phyloP scores from a whole-genome alignment of 2,113 vertebrate species.

The Girardinichthys multiradiatus region DNA sequence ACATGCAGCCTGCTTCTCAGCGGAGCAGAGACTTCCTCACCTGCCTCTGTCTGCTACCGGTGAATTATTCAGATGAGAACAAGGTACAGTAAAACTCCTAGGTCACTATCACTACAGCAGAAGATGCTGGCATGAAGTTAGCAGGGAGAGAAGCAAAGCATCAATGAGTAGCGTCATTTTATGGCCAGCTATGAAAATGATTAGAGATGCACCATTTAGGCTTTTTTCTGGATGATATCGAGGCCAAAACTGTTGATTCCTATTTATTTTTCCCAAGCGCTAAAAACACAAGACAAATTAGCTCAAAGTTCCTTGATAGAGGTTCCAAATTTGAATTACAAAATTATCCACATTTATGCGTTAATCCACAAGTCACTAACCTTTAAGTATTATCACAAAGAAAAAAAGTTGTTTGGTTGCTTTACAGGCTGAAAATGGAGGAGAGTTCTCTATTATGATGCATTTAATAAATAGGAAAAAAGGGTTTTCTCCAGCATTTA shows the following conservation, averaged over 20 bases:
- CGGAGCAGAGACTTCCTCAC: neutral
- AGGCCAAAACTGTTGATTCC: neutral
- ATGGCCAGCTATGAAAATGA: neutral
- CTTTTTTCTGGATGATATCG: neutral
- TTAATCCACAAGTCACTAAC: neutral
- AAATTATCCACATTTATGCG: neutral
- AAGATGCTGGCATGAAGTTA: constrained; percentile 20
- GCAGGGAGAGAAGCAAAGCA: neutral
- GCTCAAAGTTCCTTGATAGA: neutral
- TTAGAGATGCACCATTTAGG: neutral
- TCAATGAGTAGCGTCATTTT: constrained; percentile 6
- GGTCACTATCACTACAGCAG: constrained; percentile 33
- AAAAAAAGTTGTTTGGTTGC: too few species aligned
- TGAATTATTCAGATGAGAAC: constrained; percentile 58
- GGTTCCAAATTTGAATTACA: neutral
- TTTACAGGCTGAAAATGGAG: too few species aligned
- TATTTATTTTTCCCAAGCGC: neutral
- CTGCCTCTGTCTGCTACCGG: constrained; percentile 19
- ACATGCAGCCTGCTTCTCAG: constrained; percentile 1
- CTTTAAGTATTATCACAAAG: too few species aligned
- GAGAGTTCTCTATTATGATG: neutral
- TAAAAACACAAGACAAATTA: neutral
- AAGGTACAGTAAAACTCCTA: constrained; percentile 33
- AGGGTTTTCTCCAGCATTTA: neutral
- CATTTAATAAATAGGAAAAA: neutral